phyloP scores from a whole-genome alignment of 2,113 vertebrate species.

The Anolis carolinensis region DNA sequence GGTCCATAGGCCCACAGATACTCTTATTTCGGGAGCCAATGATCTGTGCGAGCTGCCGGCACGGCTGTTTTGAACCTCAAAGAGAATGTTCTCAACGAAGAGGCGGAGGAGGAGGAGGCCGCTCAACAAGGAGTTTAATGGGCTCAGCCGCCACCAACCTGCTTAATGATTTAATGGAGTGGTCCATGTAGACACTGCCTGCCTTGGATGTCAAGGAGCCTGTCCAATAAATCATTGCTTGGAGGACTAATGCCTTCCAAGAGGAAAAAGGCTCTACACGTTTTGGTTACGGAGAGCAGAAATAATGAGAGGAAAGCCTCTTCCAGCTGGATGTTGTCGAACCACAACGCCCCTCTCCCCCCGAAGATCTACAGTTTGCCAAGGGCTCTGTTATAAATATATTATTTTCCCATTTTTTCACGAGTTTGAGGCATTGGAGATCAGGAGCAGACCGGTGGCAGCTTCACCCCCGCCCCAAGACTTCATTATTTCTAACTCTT shows the following conservation, averaged over 20 bases:
- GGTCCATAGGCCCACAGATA: background rate
- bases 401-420: no score
- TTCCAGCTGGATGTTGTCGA: constrained; percentile 48
- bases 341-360: no score
- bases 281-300: background rate
- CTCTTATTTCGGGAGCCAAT: background rate
- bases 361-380: no score
- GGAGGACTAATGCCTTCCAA: background rate
- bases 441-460: no score
- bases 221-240: constrained; percentile 51
- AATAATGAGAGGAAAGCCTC: background rate
- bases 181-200: background rate
- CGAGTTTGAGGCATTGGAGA: no score
- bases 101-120: constrained; percentile 35
- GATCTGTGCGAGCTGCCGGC: constrained; percentile 18
- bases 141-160: background rate
- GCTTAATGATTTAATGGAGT: constrained; percentile 63
- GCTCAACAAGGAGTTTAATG: background rate
- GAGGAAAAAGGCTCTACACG: constrained; percentile 51
- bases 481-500: no score
- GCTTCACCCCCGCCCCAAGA: no score
- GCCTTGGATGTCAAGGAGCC: constrained; percentile 54
- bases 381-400: no score
- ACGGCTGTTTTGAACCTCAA: constrained; percentile 33
- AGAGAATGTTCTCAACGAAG: background rate